Evolutionary conservation across 2,888 invertebrate genomes (phyloP).

Genomic region (Orthosia cruda): DNA sequence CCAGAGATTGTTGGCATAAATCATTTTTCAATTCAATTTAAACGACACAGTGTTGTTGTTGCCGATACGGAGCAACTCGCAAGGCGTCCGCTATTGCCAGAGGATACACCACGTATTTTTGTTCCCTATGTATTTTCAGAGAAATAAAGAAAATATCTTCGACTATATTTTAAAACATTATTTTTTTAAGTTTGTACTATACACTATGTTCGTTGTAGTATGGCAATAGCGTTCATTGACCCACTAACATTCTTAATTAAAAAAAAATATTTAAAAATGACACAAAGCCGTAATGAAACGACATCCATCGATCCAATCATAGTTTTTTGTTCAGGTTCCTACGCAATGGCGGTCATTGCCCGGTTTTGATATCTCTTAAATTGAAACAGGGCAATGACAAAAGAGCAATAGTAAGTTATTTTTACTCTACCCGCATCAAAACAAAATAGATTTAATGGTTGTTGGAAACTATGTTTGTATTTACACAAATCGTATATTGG

Average conservation of each 20-base stretch:
- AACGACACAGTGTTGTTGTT: slow-evolving; percentile 88
- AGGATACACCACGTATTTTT: slow-evolving; percentile 72
- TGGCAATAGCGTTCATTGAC: neutral
- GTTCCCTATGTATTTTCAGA: slow-evolving; percentile 60
- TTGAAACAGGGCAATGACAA: neutral
- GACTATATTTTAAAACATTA: neutral
- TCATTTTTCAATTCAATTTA: slow-evolving; percentile 91
- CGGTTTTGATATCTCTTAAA: too few relatives aligned
- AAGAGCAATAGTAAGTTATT: neutral
- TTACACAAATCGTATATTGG: slow-evolving; percentile 4
- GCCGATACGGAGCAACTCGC: slow-evolving; percentile 75
- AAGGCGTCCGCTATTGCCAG: slow-evolving; percentile 61
- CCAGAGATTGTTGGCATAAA: slow-evolving; percentile 88
- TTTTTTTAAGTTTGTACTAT: too few relatives aligned
- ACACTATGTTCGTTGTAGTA: neutral
- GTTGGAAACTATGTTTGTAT: slow-evolving; percentile 17
- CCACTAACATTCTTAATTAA: neutral
- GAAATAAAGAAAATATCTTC: slow-evolving; percentile 28
- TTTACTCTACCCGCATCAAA: slow-evolving; percentile 20
- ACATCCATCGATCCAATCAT: too few relatives aligned
- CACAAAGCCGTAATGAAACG: too few relatives aligned
- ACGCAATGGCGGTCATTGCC: too few relatives aligned
- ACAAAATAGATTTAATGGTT: slow-evolving; percentile 44
- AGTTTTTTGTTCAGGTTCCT: too few relatives aligned
- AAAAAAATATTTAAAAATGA: too few relatives aligned